A percentile compares a stretch with the other conserved stretches of the same genome.
These are phyloP conservation scores for Smutsia temminckii DNA, from an alignment of 2,797 vertebrate genomes.

Conservation along the genomic window DNA sequence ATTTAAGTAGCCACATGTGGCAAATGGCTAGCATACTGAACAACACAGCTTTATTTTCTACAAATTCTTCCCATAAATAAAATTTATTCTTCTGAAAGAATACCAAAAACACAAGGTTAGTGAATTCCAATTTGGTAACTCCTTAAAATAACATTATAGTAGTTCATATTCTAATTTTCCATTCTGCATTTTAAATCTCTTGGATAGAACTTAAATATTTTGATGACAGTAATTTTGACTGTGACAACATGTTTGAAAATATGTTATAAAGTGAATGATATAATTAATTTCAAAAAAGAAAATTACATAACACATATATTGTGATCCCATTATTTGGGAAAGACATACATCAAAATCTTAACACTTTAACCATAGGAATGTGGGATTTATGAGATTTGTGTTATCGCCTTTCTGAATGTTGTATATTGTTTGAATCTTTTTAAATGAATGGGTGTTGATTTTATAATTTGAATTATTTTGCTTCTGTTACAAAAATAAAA, in stretches of 20 bases:
- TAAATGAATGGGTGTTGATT: constrained; percentile 31
- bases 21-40: not conserved
- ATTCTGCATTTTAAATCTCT: not conserved
- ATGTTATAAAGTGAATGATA: not conserved
- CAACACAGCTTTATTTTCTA: not conserved
- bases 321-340: constrained; percentile 28
- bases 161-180: not conserved
- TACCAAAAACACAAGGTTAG: not conserved
- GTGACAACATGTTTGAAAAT: not conserved
- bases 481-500: constrained; percentile 25
- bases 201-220: not conserved
- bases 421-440: constrained; percentile 8
- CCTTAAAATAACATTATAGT: not conserved
- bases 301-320: not conserved
- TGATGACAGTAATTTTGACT: constrained; percentile 9
- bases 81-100: not conserved
- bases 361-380: not conserved
- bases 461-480: constrained; percentile 46
- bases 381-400: not conserved
- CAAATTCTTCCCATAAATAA: not conserved
- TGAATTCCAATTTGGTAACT: not conserved
- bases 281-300: constrained; percentile 32
- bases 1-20: not conserved
- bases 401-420: not conserved
- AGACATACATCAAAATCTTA: not conserved